Conservation (phyloP, 2,797 vertebrate species). For the Sus cebifrons region DNA sequence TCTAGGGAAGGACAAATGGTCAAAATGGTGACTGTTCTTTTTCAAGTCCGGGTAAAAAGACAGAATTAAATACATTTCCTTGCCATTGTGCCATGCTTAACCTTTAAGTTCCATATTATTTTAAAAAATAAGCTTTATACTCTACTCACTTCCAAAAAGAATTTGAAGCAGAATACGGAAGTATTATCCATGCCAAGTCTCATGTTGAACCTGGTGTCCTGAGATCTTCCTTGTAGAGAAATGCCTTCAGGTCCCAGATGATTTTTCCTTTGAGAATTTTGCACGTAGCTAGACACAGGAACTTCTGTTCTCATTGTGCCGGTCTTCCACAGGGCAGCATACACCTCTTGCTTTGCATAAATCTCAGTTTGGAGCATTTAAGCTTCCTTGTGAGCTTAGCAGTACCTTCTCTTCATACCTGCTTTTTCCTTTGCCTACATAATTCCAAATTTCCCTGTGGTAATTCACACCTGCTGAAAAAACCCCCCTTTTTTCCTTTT, state of each 20-base stretch:
- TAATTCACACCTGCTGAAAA: not conserved
- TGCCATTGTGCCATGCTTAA: not conserved
- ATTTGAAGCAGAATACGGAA: not conserved
- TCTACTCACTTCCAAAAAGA: not conserved
- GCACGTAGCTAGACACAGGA: not conserved
- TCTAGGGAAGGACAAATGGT: not conserved
- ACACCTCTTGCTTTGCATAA: not conserved
- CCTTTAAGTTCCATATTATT: not conserved
- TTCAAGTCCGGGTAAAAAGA: slow-evolving; percentile 35
- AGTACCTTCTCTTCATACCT: not conserved
- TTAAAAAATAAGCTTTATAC: slow-evolving; percentile 13
- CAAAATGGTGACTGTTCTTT: not conserved
- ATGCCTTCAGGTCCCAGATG: not conserved
- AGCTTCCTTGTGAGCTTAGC: not conserved
- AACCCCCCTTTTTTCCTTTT: not conserved
- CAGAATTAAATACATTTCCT: slow-evolving; percentile 24
- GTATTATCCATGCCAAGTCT: not conserved
- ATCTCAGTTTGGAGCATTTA: not conserved
- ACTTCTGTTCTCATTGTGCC: not conserved
- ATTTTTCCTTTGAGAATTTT: slow-evolving; percentile 11
- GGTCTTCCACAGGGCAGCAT: not conserved
- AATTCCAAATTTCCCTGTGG: not conserved
- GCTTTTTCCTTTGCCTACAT: not conserved
- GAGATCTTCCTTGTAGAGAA: not conserved
- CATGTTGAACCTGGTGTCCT: not conserved